Evolutionary conservation across 2,888 invertebrate species (phyloP).

Genomic region (Osmoderma eremita): DNA sequence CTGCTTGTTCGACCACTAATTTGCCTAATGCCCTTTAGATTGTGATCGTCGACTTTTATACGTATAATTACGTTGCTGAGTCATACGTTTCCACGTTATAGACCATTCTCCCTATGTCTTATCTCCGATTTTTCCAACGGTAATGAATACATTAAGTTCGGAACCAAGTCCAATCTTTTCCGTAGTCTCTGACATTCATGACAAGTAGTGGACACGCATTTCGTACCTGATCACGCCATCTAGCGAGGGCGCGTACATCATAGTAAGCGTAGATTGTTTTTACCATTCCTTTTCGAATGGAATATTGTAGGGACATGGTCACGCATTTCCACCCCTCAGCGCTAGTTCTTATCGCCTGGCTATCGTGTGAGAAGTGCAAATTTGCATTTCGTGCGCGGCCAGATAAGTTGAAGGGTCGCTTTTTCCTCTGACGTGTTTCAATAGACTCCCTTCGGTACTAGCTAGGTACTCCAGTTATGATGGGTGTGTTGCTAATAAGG

Average conservation of each 20-base stretch:
- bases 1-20: conserved; percentile 10
- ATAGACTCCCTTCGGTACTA: too few species aligned
- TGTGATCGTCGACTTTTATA: conserved; percentile 16
- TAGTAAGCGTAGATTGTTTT: too few species aligned
- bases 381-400: conserved; percentile 26
- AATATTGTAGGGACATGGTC: background rate
- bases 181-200: conserved; percentile 26
- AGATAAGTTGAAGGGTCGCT: too few species aligned
- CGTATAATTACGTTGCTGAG: background rate
- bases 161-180: background rate
- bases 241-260: background rate
- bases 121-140: conserved; percentile 13
- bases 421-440: too few species aligned
- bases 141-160: conserved; percentile 34
- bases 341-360: conserved; percentile 2
- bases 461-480: too few species aligned
- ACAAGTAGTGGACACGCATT: conserved; percentile 22
- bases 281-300: background rate
- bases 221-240: conserved; percentile 24
- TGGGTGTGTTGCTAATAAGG: too few species aligned
- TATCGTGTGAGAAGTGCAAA: conserved; percentile 34
- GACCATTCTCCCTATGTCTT: conserved; percentile 7
- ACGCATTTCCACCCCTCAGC: conserved; percentile 10
- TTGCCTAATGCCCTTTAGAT: conserved; percentile 22
- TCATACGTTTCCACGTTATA: conserved; percentile 14